Evolutionary conservation across 2,888 invertebrate genomes (phyloP).

Genomic region (Alcis repandata): DNA sequence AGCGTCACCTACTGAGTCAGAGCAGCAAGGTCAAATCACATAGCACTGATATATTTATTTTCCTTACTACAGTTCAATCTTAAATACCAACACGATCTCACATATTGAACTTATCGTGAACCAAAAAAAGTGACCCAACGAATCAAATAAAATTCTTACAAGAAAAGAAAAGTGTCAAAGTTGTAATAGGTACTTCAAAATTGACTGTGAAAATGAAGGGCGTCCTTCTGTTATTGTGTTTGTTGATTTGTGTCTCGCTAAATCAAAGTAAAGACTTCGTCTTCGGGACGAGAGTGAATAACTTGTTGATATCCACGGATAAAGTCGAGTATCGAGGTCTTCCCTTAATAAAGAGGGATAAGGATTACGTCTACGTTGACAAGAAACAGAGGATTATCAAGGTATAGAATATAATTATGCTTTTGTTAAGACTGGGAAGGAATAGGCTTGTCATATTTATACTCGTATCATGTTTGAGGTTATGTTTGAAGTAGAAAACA

Average conservation of each 20-base stretch:
- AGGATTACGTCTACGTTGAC: conserved; percentile 74
- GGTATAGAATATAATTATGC: conserved; percentile 63
- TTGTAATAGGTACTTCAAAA: background rate
- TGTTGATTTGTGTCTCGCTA: conserved; percentile 61
- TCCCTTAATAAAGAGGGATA: conserved; percentile 70
- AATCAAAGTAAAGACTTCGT: conserved; percentile 72
- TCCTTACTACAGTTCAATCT: conserved; percentile 58
- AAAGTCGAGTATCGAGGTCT: conserved; percentile 66
- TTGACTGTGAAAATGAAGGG: conserved; percentile 63
- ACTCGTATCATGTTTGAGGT: background rate
- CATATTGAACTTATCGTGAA: conserved; percentile 48
- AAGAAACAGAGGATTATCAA: conserved; percentile 74
- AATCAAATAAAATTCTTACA: background rate
- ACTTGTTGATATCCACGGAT: conserved; percentile 75
- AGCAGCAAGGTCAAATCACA: conserved; percentile 62
- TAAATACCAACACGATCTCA: conserved; percentile 48
- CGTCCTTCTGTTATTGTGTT: conserved; percentile 56
- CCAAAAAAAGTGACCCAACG: background rate
- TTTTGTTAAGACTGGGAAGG: conserved; percentile 1
- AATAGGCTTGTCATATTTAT: background rate
- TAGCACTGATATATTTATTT: conserved; percentile 60
- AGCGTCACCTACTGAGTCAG: conserved; percentile 21
- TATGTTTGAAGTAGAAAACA: background rate
- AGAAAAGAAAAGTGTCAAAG: background rate
- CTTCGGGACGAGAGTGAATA: conserved; percentile 71